Evolutionary conservation across 2,888 invertebrate genomes (phyloP).

Genomic region (Zootermopsis nevadensis): DNA sequence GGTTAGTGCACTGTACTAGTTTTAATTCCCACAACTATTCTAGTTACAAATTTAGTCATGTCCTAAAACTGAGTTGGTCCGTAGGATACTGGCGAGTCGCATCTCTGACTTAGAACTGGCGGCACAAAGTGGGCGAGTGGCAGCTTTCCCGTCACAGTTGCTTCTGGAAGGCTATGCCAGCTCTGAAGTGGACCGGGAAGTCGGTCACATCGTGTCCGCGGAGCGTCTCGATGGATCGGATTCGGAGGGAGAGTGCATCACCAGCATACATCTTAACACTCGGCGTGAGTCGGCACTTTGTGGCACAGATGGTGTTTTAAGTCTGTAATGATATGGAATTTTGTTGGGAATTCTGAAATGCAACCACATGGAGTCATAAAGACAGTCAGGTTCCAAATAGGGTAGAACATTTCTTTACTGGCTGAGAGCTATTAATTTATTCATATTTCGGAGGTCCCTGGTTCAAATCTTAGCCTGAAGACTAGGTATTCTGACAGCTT

Average conservation of each 20-base stretch:
- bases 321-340: too few species aligned
- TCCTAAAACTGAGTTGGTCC: slow-evolving; percentile 54
- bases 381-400: too few species aligned
- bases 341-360: too few species aligned
- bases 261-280: slow-evolving; percentile 52
- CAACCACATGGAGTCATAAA: too few species aligned
- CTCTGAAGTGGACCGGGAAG: slow-evolving; percentile 66
- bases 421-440: too few species aligned
- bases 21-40: too few species aligned
- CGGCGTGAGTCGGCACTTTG: neutral
- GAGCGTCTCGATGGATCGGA: slow-evolving; percentile 56
- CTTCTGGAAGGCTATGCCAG: slow-evolving; percentile 73
- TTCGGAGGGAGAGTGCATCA: slow-evolving; percentile 63
- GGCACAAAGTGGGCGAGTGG: slow-evolving; percentile 71
- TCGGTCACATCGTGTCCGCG: slow-evolving; percentile 56
- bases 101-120: slow-evolving; percentile 86
- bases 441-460: too few species aligned
- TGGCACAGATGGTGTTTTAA: neutral
- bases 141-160: slow-evolving; percentile 73
- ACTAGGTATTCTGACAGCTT: too few species aligned
- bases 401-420: too few species aligned
- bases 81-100: slow-evolving; percentile 81
- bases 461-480: too few species aligned
- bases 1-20: too few species aligned
- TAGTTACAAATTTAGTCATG: too few species aligned